Percentiles rank a stretch among this genome's conserved stretches.
Evolutionary conservation across 1,140 invertebrate species (phyloP).

Genomic region (Euura saliciscinereae): DNA sequence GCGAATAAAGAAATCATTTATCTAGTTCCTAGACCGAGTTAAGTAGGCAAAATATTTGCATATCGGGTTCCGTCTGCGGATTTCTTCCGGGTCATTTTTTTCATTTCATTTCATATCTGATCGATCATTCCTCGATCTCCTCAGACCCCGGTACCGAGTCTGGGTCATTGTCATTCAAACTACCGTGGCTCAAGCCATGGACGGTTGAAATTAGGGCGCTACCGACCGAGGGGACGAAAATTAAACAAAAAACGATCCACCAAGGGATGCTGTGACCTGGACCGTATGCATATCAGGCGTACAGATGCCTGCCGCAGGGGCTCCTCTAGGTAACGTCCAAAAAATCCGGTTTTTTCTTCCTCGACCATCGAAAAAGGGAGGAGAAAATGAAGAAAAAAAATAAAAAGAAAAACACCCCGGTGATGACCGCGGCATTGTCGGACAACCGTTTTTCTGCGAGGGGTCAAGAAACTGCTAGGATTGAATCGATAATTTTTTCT

Average conservation of each 20-base stretch:
- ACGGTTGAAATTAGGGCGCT: constrained; percentile 49
- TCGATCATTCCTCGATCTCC: constrained; percentile 31
- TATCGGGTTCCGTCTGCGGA: constrained; percentile 41
- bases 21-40: constrained; percentile 23
- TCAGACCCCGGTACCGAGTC: neutral
- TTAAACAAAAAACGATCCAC: constrained; percentile 33
- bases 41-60: constrained; percentile 45
- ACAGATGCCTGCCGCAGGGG: constrained; percentile 47
- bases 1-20: constrained; percentile 35
- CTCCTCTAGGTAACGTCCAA: constrained; percentile 36
- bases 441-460: neutral
- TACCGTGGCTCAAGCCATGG: constrained; percentile 26
- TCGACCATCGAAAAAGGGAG: constrained; percentile 4
- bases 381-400: constrained; percentile 11
- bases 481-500: neutral
- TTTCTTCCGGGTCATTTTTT: neutral
- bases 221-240: constrained; percentile 18
- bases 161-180: constrained; percentile 53
- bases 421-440: constrained; percentile 9
- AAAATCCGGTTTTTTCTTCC: constrained; percentile 45
- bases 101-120: constrained; percentile 18
- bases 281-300: constrained; percentile 58
- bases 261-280: constrained; percentile 47
- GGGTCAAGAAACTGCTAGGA: neutral
- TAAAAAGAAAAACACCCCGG: constrained; percentile 15